Percentiles rank a stretch among this genome's conserved stretches.
These are phyloP conservation scores for Amphilophus citrinellus DNA, from an alignment of 2,113 vertebrate species.

Conservation along the genomic window DNA sequence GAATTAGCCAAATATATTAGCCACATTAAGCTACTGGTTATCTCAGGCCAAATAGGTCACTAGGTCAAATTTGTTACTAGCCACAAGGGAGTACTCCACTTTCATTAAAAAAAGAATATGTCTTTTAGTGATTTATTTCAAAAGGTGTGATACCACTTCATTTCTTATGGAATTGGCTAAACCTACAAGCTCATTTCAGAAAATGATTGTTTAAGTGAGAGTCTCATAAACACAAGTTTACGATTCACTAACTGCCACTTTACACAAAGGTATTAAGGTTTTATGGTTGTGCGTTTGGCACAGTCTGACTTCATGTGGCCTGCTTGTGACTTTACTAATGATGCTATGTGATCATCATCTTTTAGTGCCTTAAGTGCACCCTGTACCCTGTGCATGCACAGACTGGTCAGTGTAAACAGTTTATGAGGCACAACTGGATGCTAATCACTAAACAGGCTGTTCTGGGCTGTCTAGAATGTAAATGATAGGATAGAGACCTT, in stretches of 20 bases:
- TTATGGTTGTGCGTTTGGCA: conserved; percentile 48
- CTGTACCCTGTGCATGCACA: neutral
- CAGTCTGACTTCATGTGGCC: conserved; percentile 28
- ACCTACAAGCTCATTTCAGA: conserved; percentile 32
- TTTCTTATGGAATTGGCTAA: conserved; percentile 21
- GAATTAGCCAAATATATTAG: neutral
- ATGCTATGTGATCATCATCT: neutral
- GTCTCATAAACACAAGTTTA: conserved; percentile 56
- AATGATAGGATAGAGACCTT: conserved; percentile 43
- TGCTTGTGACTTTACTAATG: conserved; percentile 26
- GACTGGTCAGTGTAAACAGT: conserved; percentile 30
- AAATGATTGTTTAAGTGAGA: conserved; percentile 59
- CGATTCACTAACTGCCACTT: conserved; percentile 61
- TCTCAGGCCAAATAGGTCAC: neutral
- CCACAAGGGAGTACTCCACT: neutral
- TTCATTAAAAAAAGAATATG: neutral
- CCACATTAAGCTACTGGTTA: neutral
- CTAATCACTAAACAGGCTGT: conserved; percentile 43
- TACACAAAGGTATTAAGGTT: conserved; percentile 43
- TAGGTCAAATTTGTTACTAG: neutral
- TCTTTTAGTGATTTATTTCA: conserved; percentile 42
- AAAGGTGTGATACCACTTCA: conserved; percentile 27
- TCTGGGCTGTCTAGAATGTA: conserved; percentile 14
- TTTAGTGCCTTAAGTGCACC: conserved; percentile 25
- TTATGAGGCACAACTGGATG: conserved; percentile 54